Evolutionary conservation across 2,113 vertebrate genomes (phyloP), one percentile per base, ranked within the genome.

Genomic region (Talpa occidentalis): DNA sequence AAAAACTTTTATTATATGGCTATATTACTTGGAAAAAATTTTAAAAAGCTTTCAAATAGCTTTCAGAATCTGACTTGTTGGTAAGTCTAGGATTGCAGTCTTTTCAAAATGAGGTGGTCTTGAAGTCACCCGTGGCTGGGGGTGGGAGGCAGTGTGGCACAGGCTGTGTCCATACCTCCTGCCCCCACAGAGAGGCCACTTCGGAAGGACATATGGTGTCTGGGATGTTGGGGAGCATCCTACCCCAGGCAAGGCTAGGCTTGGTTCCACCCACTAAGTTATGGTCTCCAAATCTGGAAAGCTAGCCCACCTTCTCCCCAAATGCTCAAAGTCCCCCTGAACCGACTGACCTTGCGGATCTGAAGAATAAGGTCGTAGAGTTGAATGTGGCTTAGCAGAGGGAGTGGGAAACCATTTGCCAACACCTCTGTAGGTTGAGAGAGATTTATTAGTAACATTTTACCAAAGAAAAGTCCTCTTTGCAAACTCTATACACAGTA

Each of bases 261-360:
- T 32, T 28, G 47, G 17, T 47, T 40, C 49, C 44, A 24, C 3
- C 35, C 40, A 21, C 44, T 69, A 60, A 74, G 9, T 85, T 26
- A 32, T 3, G 24, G 40, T 24, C 35, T 69, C 21, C 17, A 28
- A 85, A 60, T 62, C 42, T 52, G n/a, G 30, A 42, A 64, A 52
- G 52, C 44, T 26, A 32, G 64, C 24, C 60, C 49, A 24, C 5
- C 30, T 64, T 6, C 40, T 28, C 52, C 54, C 19, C 70, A n/a
- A 4, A 4, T 52, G 35, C 52, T 64, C 47, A 24, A 21, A 91
- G 9, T 10, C 24, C 81, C 6, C 0, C 3, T 2, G 6, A 40
- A 30, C 9, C 22, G 60, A 88, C 98, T 97, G 72, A 98, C 98
- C 98, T 98, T 91, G 90, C 97, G 59, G 19, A 97, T 97, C 88